These are phyloP conservation scores for Hymenopus coronatus DNA, from an alignment of 2,888 invertebrate species.

Conservation along the genomic window DNA sequence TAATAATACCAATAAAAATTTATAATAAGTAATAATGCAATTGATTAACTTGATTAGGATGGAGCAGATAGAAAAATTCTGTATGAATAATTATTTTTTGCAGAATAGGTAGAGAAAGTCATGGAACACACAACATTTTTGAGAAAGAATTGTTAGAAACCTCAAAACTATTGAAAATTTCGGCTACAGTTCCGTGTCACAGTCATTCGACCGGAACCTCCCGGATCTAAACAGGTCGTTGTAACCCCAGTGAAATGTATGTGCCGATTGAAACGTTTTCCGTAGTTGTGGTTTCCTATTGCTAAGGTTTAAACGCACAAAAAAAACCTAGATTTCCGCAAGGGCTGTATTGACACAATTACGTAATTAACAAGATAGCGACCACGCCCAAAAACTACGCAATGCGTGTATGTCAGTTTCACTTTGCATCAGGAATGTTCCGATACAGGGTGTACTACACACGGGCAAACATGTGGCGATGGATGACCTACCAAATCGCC, in stretches of 20 bases:
- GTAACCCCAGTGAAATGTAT: neutral
- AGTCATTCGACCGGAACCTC: too few species aligned
- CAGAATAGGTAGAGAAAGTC: too few species aligned
- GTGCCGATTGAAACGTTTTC: neutral
- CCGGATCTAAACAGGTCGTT: too few species aligned
- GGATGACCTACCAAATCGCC: neutral
- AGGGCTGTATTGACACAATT: neutral
- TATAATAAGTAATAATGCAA: too few species aligned
- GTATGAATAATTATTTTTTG: too few species aligned
- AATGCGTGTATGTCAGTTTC: neutral
- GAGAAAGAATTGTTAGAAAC: too few species aligned
- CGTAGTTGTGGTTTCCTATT: neutral
- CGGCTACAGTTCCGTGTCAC: too few species aligned
- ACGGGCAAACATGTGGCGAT: neutral
- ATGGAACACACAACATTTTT: too few species aligned
- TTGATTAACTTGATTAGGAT: too few species aligned
- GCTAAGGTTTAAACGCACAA: neutral
- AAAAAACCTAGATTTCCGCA: neutral
- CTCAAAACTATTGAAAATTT: too few species aligned
- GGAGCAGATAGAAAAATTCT: too few species aligned
- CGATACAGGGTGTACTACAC: neutral
- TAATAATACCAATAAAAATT: too few species aligned
- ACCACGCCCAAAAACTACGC: neutral
- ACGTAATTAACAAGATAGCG: neutral
- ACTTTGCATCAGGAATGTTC: neutral